phyloP scores from a whole-genome alignment of 2,797 vertebrate species.

The Neosilurus hyrtlii region DNA sequence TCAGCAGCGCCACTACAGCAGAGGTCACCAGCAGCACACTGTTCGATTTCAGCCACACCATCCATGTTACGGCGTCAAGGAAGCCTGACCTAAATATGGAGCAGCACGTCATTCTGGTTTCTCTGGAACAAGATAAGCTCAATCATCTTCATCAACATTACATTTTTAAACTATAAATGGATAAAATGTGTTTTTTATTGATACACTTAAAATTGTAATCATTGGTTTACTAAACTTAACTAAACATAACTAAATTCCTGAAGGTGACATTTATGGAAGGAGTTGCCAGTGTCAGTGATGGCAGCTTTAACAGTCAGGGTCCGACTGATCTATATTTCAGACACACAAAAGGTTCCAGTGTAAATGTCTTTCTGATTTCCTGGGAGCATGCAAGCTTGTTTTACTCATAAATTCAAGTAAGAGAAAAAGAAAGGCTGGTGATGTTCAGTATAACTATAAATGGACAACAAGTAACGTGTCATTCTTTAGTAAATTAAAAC shows the following conservation, averaged over 20 bases:
- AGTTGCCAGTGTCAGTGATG: background rate
- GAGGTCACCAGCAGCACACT: conserved; percentile 77
- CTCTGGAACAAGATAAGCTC: background rate
- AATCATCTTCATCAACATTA: background rate
- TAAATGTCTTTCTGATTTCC: too few species aligned
- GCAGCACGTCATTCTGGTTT: background rate
- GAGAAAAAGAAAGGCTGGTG: background rate
- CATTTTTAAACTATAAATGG: too few species aligned
- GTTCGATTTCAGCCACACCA: conserved; percentile 79
- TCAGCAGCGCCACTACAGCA: conserved; percentile 71
- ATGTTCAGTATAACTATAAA: background rate
- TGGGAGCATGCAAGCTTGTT: too few species aligned
- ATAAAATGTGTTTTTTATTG: background rate
- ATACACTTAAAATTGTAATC: background rate
- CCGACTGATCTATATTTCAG: too few species aligned
- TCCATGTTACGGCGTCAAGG: conserved; percentile 69
- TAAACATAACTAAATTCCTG: too few species aligned
- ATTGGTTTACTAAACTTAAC: too few species aligned
- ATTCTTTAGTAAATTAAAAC: background rate
- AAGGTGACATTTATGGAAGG: background rate
- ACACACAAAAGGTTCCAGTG: background rate
- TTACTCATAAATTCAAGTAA: background rate
- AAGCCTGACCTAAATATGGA: conserved; percentile 83
- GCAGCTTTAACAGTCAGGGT: background rate
- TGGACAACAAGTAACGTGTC: background rate